Percentiles rank a stretch among this genome's conserved stretches.
phyloP scores from a whole-genome alignment of 2,113 vertebrate species.

The Passer montanus region DNA sequence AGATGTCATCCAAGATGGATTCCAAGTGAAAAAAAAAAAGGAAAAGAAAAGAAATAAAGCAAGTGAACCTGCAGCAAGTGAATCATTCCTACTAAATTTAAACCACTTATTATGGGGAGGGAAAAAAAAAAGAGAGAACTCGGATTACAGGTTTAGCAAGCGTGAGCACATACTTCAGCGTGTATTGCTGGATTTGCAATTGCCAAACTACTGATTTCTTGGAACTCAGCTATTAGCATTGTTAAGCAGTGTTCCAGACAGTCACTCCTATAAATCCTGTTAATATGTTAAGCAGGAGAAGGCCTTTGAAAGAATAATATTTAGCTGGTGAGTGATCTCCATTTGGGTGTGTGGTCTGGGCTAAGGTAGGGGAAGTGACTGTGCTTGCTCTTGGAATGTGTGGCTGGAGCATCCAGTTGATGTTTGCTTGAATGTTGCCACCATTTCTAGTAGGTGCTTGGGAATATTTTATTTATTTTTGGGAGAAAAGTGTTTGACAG shows the following conservation, averaged over 20 bases:
- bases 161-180: neutral
- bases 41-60: neutral
- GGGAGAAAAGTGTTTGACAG: neutral
- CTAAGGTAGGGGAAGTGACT: neutral
- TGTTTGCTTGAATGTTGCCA: neutral
- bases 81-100: slow-evolving; percentile 55
- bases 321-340: neutral
- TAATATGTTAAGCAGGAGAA: slow-evolving; percentile 24
- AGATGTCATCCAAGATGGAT: slow-evolving; percentile 30
- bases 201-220: slow-evolving; percentile 50
- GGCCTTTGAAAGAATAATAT: neutral
- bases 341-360: neutral
- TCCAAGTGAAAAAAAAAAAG: neutral
- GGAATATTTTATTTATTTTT: neutral
- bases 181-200: neutral
- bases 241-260: slow-evolving; percentile 50
- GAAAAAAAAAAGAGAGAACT: neutral
- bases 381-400: neutral
- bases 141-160: slow-evolving; percentile 37
- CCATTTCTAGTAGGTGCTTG: neutral
- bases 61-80: slow-evolving; percentile 3
- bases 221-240: slow-evolving; percentile 34
- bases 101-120: slow-evolving; percentile 16
- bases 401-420: neutral
- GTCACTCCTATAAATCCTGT: slow-evolving; percentile 43